Evolutionary conservation across 2,797 vertebrate species (phyloP), one percentile per base, ranked within the genome.

Genomic region (Helicolenus hilgendorfi): DNA sequence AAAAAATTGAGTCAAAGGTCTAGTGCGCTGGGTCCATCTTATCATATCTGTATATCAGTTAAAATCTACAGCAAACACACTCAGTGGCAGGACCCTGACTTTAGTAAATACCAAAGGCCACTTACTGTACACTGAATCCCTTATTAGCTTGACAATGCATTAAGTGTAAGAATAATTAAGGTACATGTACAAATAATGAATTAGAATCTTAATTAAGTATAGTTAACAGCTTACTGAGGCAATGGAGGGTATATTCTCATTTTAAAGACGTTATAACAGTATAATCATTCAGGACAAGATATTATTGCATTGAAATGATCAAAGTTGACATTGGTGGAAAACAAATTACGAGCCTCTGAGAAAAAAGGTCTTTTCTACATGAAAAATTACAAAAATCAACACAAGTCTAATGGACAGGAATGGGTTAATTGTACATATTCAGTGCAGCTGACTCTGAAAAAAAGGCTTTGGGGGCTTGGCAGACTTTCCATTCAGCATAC

Each of bases 381-480:
- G 2, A 60, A 24, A 74, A 67, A 27, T 36, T 2, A 72, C 35
- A 49, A 55, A 22, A 72, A 36, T n/a, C 26, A 55, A n/a, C 26
- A 67, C 4, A 69, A 35, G 27, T 26, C 13, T 5, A 33, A 41
- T 73, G 92, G 95, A 72, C 72, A 91, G 83, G 84, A 96, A 98
- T 86, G 96, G 95, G 97, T 98, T 97, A 98, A 98, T 74, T 77
- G 58, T 89, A 74, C 69, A 81, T 69, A 90, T 89, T 82, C 87
- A 81, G 88, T 88, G 75, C 79, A 92, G 76, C 72, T 82, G 84
- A 80, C 81, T 88, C 80, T 33, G 83, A 71, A 59, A 80, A 84
- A 82, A 89, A 82, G 73, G 29, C 58, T 77, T 77, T 72, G 76
- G 86, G 93, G 93, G 93, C 78, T 94, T 95, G 92, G 85, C 89